Conservation (phyloP, 2,888 invertebrate genomes). For the Clepsis dumicolana region DNA sequence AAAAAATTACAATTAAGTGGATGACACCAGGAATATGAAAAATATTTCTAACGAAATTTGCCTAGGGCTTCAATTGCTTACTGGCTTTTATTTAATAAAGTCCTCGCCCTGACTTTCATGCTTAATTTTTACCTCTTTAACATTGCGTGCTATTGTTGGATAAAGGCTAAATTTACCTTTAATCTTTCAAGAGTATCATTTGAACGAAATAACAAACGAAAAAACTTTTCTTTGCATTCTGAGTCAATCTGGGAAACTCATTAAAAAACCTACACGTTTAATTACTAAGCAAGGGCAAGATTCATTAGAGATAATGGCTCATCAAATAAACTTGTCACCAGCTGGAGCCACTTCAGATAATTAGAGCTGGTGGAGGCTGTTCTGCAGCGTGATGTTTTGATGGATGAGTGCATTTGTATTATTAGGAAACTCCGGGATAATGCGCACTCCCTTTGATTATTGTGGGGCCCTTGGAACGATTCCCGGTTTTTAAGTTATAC, state of each 20-base stretch:
- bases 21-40: not conserved
- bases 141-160: too few species aligned
- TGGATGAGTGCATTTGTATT: slow-evolving; percentile 45
- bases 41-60: too few species aligned
- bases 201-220: too few species aligned
- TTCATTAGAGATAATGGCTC: slow-evolving; percentile 8
- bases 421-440: slow-evolving; percentile 41
- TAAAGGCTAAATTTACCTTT: too few species aligned
- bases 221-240: not conserved
- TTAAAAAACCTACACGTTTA: not conserved
- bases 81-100: too few species aligned
- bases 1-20: not conserved
- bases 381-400: slow-evolving; percentile 42
- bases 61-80: too few species aligned
- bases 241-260: not conserved
- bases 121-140: too few species aligned
- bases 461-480: slow-evolving; percentile 18
- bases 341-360: slow-evolving; percentile 40
- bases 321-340: slow-evolving; percentile 34
- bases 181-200: too few species aligned
- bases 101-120: too few species aligned
- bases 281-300: not conserved
- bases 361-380: slow-evolving; percentile 35
- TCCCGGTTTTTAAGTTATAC: slow-evolving; percentile 20
- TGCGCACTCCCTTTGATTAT: slow-evolving; percentile 44